Conservation (phyloP, 2,797 vertebrate species). For the Parauchenoglanis punctatus region DNA sequence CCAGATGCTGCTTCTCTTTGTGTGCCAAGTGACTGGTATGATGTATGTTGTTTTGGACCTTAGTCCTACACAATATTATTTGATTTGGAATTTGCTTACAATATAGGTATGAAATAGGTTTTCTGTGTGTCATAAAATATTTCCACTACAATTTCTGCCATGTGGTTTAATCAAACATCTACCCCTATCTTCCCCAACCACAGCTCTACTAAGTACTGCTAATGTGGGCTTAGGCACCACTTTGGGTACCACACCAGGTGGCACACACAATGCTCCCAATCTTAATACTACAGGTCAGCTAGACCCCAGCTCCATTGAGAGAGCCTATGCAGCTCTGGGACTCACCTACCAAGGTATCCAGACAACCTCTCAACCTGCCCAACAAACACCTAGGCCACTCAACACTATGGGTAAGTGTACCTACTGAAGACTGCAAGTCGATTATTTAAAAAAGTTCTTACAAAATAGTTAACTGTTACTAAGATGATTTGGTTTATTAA, state of each 20-base stretch:
- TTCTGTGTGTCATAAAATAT: background rate
- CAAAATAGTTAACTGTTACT: background rate
- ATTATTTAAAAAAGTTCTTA: background rate
- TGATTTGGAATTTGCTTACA: background rate
- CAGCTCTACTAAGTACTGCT: constrained; percentile 85
- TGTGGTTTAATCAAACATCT: background rate
- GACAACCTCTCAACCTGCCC: constrained; percentile 83
- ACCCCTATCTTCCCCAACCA: background rate
- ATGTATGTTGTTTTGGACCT: background rate
- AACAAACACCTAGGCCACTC: constrained; percentile 83
- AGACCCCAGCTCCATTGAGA: constrained; percentile 97
- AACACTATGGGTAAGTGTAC: constrained; percentile 86
- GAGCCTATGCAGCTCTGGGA: constrained; percentile 95
- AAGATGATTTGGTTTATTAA: background rate
- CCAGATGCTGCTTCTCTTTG: constrained; percentile 35
- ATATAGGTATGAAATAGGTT: background rate
- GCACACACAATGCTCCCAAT: constrained; percentile 84
- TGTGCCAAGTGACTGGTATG: background rate
- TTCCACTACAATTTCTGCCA: background rate
- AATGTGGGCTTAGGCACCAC: constrained; percentile 84
- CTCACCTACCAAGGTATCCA: constrained; percentile 97
- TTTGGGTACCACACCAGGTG: constrained; percentile 84
- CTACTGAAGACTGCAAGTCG: background rate
- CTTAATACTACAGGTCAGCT: constrained; percentile 93
- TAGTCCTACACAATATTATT: background rate